A percentile compares a stretch with the other conserved stretches of the same genome.
Conservation (phyloP, 2,113 vertebrate genomes). For the Rynchops niger region DNA sequence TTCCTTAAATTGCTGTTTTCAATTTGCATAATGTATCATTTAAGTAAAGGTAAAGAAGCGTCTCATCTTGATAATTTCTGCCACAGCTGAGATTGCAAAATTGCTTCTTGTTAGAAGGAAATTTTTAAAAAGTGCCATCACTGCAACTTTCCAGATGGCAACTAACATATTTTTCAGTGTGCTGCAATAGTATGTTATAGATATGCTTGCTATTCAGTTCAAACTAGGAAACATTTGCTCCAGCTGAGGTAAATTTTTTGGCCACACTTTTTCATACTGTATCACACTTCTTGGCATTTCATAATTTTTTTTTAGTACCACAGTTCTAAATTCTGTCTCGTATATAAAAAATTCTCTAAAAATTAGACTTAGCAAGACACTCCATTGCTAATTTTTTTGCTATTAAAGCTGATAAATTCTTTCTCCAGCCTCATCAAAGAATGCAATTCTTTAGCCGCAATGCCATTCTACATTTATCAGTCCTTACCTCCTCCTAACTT, state of each 20-base stretch:
- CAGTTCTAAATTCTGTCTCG: neutral
- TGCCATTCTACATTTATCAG: neutral
- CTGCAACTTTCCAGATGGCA: constrained; percentile 65
- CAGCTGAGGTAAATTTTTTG: neutral
- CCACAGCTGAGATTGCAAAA: constrained; percentile 65
- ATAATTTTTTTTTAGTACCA: neutral
- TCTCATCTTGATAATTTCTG: constrained; percentile 61
- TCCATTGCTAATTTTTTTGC: neutral
- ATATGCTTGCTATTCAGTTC: constrained; percentile 12
- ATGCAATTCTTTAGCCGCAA: neutral
- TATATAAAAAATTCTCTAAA: neutral
- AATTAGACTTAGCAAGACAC: neutral
- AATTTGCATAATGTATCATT: constrained; percentile 60
- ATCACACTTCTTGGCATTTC: neutral
- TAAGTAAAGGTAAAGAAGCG: constrained; percentile 66
- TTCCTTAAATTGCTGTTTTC: constrained; percentile 61
- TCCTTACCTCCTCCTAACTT: neutral
- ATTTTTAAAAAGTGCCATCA: constrained; percentile 63
- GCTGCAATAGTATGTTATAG: constrained; percentile 30
- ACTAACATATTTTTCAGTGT: constrained; percentile 37
- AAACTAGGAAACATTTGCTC: neutral
- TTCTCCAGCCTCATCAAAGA: neutral
- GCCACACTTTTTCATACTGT: neutral
- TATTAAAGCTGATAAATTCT: neutral
- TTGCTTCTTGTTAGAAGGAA: constrained; percentile 63